phyloP scores from a whole-genome alignment of 2,888 invertebrate species.

The Erebia palarica region DNA sequence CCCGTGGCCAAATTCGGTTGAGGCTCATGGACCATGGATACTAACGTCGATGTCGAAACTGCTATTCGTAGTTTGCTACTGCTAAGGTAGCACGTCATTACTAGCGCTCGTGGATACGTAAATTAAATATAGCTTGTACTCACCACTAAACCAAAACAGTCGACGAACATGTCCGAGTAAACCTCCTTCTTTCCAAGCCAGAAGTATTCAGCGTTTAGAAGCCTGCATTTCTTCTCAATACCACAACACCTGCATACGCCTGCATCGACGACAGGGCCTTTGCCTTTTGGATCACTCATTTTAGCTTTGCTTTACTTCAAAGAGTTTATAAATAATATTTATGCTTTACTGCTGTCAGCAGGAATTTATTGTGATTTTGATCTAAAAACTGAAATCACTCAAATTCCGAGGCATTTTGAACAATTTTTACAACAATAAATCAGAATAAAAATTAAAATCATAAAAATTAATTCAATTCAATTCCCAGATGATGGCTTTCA shows the following conservation, averaged over 20 bases:
- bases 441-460: too few species aligned
- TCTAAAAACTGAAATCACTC: too few species aligned
- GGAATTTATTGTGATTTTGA: background rate
- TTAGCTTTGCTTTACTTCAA: background rate
- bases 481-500: too few species aligned
- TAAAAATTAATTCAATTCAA: too few species aligned
- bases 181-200: conserved; percentile 63
- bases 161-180: conserved; percentile 68
- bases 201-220: conserved; percentile 63
- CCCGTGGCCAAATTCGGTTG: background rate
- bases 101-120: background rate
- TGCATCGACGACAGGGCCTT: conserved; percentile 62
- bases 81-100: background rate
- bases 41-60: background rate
- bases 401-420: too few species aligned
- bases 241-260: conserved; percentile 68
- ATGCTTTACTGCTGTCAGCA: background rate
- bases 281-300: conserved; percentile 37
- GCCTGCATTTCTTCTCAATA: conserved; percentile 59
- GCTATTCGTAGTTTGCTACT: background rate
- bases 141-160: conserved; percentile 68
- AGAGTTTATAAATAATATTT: background rate
- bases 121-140: conserved; percentile 37
- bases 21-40: background rate
- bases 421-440: too few species aligned